Evolutionary conservation across 1,140 invertebrate genomes (phyloP).

Genomic region (Tenebrio molitor): DNA sequence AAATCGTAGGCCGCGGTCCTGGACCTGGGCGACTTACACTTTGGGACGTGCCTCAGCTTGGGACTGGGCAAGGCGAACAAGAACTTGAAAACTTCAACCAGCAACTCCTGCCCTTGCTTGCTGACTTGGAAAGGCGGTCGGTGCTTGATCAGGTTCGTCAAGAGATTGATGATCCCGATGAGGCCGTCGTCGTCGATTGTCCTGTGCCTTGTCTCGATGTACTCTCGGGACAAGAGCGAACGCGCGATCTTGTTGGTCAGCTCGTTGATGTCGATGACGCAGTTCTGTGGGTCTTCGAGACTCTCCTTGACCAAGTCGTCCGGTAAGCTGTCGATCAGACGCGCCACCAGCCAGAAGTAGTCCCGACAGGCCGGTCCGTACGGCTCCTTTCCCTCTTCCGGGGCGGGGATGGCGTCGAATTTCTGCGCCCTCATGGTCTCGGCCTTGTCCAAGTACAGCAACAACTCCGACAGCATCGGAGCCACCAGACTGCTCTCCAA

Average conservation of each 20-base stretch:
- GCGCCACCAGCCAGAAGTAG: constrained; percentile 93
- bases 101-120: constrained; percentile 80
- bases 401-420: constrained; percentile 69
- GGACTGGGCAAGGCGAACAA: constrained; percentile 92
- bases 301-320: constrained; percentile 81
- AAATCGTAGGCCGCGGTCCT: constrained; percentile 92
- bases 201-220: constrained; percentile 83
- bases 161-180: constrained; percentile 88
- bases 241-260: constrained; percentile 82
- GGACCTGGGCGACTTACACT: constrained; percentile 92
- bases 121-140: constrained; percentile 88
- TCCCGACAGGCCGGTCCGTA: constrained; percentile 94
- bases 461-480: constrained; percentile 83
- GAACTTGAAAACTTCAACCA: constrained; percentile 84
- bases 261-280: constrained; percentile 78
- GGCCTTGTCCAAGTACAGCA: constrained; percentile 85
- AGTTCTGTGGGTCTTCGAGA: constrained; percentile 70
- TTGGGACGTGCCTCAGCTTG: constrained; percentile 86
- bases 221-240: constrained; percentile 83
- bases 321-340: constrained; percentile 87
- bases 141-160: constrained; percentile 90
- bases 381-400: constrained; percentile 90
- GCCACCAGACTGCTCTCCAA: constrained; percentile 75
- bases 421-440: constrained; percentile 86
- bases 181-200: constrained; percentile 91